Evolutionary conservation across 2,888 invertebrate genomes (phyloP).

Genomic region (Heliconius hortense): DNA sequence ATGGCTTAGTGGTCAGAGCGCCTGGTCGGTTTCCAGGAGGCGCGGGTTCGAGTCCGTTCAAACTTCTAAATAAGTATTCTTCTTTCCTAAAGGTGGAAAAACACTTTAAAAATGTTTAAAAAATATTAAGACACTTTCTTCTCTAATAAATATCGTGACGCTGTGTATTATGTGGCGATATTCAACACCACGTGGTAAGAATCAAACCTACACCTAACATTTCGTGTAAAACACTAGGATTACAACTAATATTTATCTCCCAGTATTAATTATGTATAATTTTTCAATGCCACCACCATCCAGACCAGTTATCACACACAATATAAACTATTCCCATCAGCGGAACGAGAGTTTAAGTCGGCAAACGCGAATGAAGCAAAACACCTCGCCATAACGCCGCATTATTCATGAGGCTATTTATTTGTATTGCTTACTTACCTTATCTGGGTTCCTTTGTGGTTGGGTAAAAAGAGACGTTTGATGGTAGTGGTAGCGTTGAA

Average conservation of each 20-base stretch:
- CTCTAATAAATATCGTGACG: too few species aligned
- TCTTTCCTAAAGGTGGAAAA: too few species aligned
- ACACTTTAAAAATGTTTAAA: too few species aligned
- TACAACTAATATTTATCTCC: not conserved
- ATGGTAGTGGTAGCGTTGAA: not conserved
- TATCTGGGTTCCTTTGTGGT: slow-evolving; percentile 27
- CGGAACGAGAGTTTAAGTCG: slow-evolving; percentile 76
- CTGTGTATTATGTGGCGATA: too few species aligned
- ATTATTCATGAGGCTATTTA: slow-evolving; percentile 80
- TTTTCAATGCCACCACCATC: slow-evolving; percentile 8
- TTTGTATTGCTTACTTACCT: slow-evolving; percentile 76
- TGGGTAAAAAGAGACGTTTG: not conserved
- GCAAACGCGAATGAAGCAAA: slow-evolving; percentile 65
- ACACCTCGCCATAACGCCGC: slow-evolving; percentile 53
- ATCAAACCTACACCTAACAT: not conserved
- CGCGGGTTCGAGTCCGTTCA: too few species aligned
- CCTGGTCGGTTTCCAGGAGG: too few species aligned
- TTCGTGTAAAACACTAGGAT: not conserved
- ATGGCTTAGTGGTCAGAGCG: too few species aligned
- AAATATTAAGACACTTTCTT: too few species aligned
- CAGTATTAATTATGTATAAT: slow-evolving; percentile 2
- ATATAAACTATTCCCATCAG: slow-evolving; percentile 75
- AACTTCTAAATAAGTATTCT: too few species aligned
- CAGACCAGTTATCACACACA: slow-evolving; percentile 22
- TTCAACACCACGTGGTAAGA: not conserved